phyloP scores from a whole-genome alignment of 2,888 invertebrate species.

The Sminthurides aquaticus region DNA sequence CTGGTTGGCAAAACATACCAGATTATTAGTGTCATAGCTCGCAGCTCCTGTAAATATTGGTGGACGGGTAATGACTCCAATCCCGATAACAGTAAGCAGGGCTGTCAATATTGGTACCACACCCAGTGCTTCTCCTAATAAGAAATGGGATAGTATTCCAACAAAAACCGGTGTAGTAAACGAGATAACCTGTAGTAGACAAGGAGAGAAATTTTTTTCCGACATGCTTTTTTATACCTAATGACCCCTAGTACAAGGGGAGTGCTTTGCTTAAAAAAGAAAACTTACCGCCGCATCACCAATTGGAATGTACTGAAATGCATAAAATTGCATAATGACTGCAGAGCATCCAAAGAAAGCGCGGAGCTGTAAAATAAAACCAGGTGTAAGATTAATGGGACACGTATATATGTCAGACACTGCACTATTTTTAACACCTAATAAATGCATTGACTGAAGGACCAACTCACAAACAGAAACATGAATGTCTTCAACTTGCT shows the following conservation, averaged over 20 bases:
- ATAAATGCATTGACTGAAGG: constrained; percentile 1
- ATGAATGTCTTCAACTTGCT: constrained; percentile 27
- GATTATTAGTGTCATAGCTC: constrained; percentile 30
- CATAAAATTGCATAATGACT: constrained; percentile 35
- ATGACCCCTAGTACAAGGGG: too few species aligned
- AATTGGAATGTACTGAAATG: constrained; percentile 33
- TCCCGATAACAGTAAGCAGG: constrained; percentile 31
- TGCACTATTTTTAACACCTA: too few species aligned
- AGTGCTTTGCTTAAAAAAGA: too few species aligned
- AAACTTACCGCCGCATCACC: constrained; percentile 31
- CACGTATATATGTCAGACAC: too few species aligned
- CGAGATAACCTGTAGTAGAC: constrained; percentile 18
- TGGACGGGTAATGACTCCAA: constrained; percentile 35
- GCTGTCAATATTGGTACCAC: constrained; percentile 33
- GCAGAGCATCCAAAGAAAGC: constrained; percentile 35
- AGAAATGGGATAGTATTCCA: constrained; percentile 27
- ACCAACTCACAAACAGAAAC: constrained; percentile 30
- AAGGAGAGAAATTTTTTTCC: neutral
- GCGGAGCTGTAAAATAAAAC: constrained; percentile 21
- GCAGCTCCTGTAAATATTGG: constrained; percentile 35
- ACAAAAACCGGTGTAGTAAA: constrained; percentile 39
- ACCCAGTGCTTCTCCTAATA: constrained; percentile 38
- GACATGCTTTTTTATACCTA: too few species aligned
- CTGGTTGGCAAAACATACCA: too few species aligned
- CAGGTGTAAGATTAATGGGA: neutral